phyloP scores from a whole-genome alignment of 1,140 invertebrate species.

The Musca vetustissima region DNA sequence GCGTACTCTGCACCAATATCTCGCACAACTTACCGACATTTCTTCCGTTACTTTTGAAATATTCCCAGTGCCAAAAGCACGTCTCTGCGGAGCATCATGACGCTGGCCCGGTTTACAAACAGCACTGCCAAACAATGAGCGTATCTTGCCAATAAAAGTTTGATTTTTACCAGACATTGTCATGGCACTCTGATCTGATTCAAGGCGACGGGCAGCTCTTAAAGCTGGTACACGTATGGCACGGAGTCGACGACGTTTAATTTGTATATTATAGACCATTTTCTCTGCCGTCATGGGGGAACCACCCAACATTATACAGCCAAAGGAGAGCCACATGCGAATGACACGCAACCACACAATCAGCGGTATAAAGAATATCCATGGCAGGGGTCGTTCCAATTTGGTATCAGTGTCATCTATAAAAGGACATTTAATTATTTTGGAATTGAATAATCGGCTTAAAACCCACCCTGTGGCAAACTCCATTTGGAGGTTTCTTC shows the following conservation, averaged over 20 bases:
- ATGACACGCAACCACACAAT: constrained; percentile 45
- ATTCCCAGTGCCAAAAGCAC: constrained; percentile 25
- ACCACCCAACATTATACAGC: constrained; percentile 43
- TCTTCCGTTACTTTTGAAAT: constrained; percentile 20
- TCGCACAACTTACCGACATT: no score
- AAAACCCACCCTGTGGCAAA: constrained; percentile 40
- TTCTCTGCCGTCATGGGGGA: constrained; percentile 39
- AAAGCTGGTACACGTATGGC: constrained; percentile 44
- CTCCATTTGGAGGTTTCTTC: constrained; percentile 53
- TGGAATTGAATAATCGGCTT: background rate
- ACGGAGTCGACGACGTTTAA: constrained; percentile 44
- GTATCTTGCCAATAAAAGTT: constrained; percentile 31
- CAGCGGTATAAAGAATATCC: constrained; percentile 43
- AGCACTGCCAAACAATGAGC: constrained; percentile 38
- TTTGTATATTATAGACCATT: constrained; percentile 50
- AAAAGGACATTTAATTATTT: background rate
- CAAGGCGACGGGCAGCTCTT: constrained; percentile 35
- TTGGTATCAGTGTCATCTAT: constrained; percentile 32
- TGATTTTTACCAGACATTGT: constrained; percentile 7
- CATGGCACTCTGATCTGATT: constrained; percentile 24
- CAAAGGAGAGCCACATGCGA: constrained; percentile 47
- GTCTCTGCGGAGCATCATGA: constrained; percentile 26
- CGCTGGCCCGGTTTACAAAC: constrained; percentile 43
- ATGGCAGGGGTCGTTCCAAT: constrained; percentile 46
- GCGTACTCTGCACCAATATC: no score